Percentiles rank a stretch among this genome's conserved stretches.
phyloP scores from a whole-genome alignment of 1,140 invertebrate species.

The Neuroterus valhalla region DNA sequence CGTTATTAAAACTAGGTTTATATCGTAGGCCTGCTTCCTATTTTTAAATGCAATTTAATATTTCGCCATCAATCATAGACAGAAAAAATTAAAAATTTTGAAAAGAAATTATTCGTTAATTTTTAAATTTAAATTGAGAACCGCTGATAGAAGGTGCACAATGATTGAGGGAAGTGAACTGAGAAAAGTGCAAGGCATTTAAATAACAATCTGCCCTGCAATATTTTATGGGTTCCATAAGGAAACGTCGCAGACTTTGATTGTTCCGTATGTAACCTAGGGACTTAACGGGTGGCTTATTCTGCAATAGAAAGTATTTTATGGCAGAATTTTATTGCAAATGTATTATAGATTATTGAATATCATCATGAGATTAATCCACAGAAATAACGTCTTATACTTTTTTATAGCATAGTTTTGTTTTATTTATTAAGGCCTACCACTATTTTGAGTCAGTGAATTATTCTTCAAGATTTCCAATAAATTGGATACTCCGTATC shows the following conservation, averaged over 20 bases:
- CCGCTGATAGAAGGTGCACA: constrained; percentile 35
- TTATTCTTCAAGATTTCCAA: too few species aligned
- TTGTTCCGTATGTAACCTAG: constrained; percentile 56
- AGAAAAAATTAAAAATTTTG: background rate
- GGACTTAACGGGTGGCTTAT: constrained; percentile 34
- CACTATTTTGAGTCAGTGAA: too few species aligned
- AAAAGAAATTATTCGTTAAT: background rate
- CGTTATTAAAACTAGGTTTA: too few species aligned
- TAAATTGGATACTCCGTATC: too few species aligned
- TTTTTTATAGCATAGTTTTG: too few species aligned
- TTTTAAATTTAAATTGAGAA: background rate
- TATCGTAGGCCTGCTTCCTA: too few species aligned
- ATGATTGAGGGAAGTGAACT: constrained; percentile 31
- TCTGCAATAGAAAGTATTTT: background rate
- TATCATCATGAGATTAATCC: constrained; percentile 18
- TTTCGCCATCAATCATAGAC: background rate
- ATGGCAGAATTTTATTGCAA: background rate
- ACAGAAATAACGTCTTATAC: constrained; percentile 15
- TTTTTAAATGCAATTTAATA: too few species aligned
- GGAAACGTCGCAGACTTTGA: constrained; percentile 62
- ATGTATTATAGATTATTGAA: constrained; percentile 24
- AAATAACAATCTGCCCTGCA: constrained; percentile 58
- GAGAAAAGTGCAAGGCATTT: constrained; percentile 9
- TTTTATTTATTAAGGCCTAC: too few species aligned
- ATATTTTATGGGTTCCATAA: constrained; percentile 69